These are phyloP conservation scores for Sebastes cheni DNA, from an alignment of 2,797 vertebrate genomes.

Conservation along the genomic window DNA sequence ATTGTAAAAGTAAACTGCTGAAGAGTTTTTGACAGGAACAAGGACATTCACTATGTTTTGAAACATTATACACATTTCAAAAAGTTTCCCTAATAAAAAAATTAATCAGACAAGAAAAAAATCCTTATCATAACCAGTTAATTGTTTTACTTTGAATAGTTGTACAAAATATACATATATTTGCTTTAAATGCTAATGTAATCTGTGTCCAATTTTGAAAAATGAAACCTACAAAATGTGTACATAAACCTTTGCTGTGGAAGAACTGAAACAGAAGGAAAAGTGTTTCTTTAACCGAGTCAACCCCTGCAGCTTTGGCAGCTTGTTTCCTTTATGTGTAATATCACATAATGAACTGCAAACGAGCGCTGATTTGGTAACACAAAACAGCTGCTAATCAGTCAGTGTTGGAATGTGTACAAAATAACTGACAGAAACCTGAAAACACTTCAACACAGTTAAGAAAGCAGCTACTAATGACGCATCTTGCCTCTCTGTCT, in stretches of 20 bases:
- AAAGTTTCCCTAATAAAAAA: neutral
- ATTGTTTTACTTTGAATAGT: slow-evolving; percentile 29
- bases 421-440: slow-evolving; percentile 29
- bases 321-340: slow-evolving; percentile 41
- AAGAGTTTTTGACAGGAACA: neutral
- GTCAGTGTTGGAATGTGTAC: slow-evolving; percentile 18
- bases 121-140: slow-evolving; percentile 49
- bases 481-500: neutral
- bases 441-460: slow-evolving; percentile 21
- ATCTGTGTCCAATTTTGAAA: neutral
- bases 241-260: neutral
- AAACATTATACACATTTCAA: neutral
- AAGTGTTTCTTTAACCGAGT: slow-evolving; percentile 40
- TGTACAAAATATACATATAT: neutral
- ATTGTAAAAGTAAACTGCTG: neutral
- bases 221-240: neutral
- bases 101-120: slow-evolving; percentile 18
- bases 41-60: neutral
- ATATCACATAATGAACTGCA: slow-evolving; percentile 46
- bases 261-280: neutral
- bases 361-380: slow-evolving; percentile 37
- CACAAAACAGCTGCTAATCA: slow-evolving; percentile 54
- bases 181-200: neutral
- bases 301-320: slow-evolving; percentile 29
- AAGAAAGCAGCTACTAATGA: slow-evolving; percentile 11